These are phyloP conservation scores for Lasius platythorax DNA, from an alignment of 2,888 invertebrate species.

Conservation along the genomic window DNA sequence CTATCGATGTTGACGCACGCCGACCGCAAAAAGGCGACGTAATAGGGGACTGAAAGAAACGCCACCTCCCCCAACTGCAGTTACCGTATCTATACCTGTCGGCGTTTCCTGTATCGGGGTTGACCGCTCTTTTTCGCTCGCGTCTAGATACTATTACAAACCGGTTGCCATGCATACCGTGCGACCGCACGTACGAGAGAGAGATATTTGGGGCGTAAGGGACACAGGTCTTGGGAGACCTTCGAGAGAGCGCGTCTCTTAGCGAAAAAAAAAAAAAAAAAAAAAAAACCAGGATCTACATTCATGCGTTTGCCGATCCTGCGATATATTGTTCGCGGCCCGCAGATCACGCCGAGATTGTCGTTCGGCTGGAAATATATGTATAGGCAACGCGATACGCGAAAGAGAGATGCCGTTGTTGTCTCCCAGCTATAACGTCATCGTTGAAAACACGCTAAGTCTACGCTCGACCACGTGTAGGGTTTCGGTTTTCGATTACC, in stretches of 20 bases:
- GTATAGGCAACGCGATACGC: not conserved
- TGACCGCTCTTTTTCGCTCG: conserved; percentile 44
- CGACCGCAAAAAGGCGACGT: conserved; percentile 36
- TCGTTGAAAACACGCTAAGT: conserved; percentile 7
- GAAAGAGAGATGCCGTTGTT: not conserved
- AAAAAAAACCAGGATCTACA: conserved; percentile 29
- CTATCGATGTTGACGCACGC: conserved; percentile 4
- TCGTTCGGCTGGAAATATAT: conserved; percentile 9
- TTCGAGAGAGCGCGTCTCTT: not conserved
- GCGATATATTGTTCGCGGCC: conserved; percentile 2
- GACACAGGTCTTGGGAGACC: conserved; percentile 22
- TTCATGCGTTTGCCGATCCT: not conserved
- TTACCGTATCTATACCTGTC: not conserved
- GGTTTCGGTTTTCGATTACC: conserved; percentile 83
- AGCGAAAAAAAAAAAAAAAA: not conserved
- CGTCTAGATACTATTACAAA: conserved; percentile 69
- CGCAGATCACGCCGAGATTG: not conserved
- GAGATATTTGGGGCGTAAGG: conserved; percentile 17
- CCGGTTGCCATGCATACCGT: conserved; percentile 80
- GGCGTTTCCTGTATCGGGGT: conserved; percentile 62
- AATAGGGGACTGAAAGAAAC: conserved; percentile 31
- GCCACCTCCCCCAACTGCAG: not conserved
- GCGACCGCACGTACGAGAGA: conserved; percentile 67
- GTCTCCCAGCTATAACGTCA: not conserved
- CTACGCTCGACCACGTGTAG: conserved; percentile 66